A percentile compares a stretch with the other conserved stretches of the same genome.
Conservation (phyloP, 1,140 invertebrate species). For the Sycophaga agraensis region DNA sequence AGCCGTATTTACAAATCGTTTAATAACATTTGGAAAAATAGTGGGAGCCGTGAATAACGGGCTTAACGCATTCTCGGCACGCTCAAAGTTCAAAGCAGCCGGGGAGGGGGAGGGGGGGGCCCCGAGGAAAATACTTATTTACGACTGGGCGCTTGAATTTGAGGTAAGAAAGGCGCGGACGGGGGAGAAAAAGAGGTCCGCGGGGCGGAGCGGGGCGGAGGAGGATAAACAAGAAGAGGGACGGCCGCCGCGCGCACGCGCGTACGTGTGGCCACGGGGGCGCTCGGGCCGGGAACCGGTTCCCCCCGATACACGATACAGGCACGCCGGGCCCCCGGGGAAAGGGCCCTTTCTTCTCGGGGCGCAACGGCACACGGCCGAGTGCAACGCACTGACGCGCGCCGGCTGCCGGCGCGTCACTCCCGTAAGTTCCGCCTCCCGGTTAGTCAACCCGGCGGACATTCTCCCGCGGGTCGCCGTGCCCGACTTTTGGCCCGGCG, state of each 20-base stretch:
- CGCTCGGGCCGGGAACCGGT: slow-evolving; percentile 32
- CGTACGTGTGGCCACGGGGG: too few species aligned
- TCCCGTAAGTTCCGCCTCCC: neutral
- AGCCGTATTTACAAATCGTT: too few species aligned
- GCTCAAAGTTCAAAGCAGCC: neutral
- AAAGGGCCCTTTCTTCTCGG: too few species aligned
- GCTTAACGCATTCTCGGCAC: too few species aligned
- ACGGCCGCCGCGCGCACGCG: neutral
- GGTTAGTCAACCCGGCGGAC: too few species aligned
- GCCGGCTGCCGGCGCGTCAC: neutral
- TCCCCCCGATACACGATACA: too few species aligned
- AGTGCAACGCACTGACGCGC: slow-evolving; percentile 30
- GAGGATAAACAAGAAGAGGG: too few species aligned
- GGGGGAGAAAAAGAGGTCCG: neutral
- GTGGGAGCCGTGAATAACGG: too few species aligned
- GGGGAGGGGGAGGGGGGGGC: neutral
- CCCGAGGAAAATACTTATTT: slow-evolving; percentile 8
- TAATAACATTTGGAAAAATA: too few species aligned
- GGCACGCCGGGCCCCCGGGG: too few species aligned
- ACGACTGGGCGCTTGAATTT: neutral
- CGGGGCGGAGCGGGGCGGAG: neutral
- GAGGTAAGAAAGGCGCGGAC: neutral
- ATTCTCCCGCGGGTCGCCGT: too few species aligned
- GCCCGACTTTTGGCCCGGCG: too few species aligned
- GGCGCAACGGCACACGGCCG: slow-evolving; percentile 30